Evolutionary conservation across 2,113 vertebrate genomes (phyloP).

Genomic region (Hydropotes inermis): DNA sequence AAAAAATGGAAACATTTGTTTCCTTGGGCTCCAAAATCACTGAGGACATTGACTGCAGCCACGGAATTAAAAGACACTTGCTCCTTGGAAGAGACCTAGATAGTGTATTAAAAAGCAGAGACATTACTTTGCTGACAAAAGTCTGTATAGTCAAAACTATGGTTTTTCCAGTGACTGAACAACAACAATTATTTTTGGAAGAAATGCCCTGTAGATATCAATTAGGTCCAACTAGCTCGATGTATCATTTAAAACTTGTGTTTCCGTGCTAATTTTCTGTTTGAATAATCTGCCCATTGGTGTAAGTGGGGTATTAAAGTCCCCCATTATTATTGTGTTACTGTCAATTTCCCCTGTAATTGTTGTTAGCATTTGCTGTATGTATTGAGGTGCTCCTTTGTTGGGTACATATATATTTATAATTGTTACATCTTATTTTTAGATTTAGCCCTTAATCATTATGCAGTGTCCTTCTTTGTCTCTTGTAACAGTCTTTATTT

Average conservation of each 20-base stretch:
- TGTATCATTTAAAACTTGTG: background rate
- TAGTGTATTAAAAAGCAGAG: background rate
- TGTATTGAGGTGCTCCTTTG: background rate
- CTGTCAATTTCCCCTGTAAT: background rate
- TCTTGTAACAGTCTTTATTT: background rate
- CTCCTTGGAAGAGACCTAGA: background rate
- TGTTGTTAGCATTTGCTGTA: background rate
- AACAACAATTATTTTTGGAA: background rate
- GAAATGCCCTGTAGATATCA: background rate
- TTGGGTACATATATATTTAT: background rate
- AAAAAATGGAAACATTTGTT: background rate
- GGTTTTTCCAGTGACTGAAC: background rate
- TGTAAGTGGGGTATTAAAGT: background rate
- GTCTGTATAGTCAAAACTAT: background rate
- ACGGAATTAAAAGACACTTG: accelerated
- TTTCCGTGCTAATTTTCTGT: background rate
- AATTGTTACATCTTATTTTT: background rate
- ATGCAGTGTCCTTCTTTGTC: background rate
- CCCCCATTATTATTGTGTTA: background rate
- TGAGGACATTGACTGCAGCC: background rate
- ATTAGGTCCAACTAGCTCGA: background rate
- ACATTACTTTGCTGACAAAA: background rate
- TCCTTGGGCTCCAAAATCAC: background rate
- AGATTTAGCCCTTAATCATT: background rate
- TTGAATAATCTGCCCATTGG: background rate